These are phyloP conservation scores for Noctua fimbriata DNA, from an alignment of 2,888 invertebrate species.

Conservation along the genomic window DNA sequence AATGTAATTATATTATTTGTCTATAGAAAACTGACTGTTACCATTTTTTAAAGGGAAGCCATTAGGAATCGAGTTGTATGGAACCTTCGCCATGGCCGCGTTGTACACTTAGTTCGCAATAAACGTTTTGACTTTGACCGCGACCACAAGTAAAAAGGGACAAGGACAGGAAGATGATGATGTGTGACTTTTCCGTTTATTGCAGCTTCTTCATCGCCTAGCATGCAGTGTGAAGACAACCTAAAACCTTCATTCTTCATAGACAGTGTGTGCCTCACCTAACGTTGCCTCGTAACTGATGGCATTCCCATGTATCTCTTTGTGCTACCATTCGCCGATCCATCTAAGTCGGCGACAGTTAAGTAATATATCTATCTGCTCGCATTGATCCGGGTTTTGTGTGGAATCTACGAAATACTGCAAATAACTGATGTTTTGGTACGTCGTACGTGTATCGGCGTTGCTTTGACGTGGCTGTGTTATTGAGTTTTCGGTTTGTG, in stretches of 20 bases:
- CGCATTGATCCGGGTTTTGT: conserved; percentile 53
- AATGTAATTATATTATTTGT: too few relatives aligned
- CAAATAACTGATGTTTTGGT: conserved; percentile 40
- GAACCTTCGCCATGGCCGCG: too few relatives aligned
- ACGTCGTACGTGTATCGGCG: not conserved
- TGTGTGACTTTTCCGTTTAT: too few relatives aligned
- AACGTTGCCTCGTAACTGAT: conserved; percentile 53
- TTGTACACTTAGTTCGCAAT: too few relatives aligned
- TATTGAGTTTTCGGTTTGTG: not conserved
- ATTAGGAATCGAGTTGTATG: too few relatives aligned
- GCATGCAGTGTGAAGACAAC: not conserved
- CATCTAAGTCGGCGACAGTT: conserved; percentile 67
- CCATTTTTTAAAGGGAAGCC: too few relatives aligned
- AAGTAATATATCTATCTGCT: conserved; percentile 69
- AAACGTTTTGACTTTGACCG: too few relatives aligned
- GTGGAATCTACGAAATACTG: conserved; percentile 34
- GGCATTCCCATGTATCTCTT: conserved; percentile 71
- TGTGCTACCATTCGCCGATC: conserved; percentile 64
- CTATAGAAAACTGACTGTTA: too few relatives aligned
- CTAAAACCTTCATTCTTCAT: not conserved
- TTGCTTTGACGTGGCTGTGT: conserved; percentile 5
- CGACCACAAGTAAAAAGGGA: too few relatives aligned
- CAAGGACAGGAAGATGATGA: too few relatives aligned
- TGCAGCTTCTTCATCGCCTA: not conserved
- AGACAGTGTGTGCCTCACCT: conserved; percentile 14